These are phyloP conservation scores for Apantesis nais DNA, from an alignment of 2,888 invertebrate species.

Conservation along the genomic window DNA sequence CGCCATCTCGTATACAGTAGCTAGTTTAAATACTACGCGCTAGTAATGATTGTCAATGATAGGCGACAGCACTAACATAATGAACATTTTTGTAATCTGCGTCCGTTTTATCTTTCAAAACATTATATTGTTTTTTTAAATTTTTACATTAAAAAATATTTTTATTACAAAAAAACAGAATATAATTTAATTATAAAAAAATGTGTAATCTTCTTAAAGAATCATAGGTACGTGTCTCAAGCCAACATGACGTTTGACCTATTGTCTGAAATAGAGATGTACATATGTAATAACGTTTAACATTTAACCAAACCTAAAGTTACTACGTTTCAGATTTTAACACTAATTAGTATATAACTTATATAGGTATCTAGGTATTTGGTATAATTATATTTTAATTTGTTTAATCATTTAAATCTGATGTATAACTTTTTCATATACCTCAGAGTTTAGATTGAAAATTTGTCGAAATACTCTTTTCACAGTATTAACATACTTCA, in stretches of 20 bases:
- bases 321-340: not conserved
- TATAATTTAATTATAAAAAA: not conserved
- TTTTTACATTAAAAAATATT: not conserved
- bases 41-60: not conserved
- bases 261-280: not conserved
- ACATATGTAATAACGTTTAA: not conserved
- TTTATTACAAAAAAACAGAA: not conserved
- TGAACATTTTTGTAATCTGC: not conserved
- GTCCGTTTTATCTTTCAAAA: not conserved
- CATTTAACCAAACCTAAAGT: no score
- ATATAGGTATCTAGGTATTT: not conserved
- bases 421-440: no score
- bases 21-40: not conserved
- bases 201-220: not conserved
- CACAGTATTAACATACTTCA: no score
- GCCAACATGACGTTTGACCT: not conserved
- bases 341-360: not conserved
- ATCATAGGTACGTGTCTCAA: not conserved
- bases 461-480: no score
- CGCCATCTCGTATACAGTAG: slow-evolving; percentile 37
- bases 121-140: not conserved
- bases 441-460: no score
- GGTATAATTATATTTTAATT: no score
- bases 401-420: no score
- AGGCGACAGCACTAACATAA: not conserved